Base-by-base conservation (phyloP, 2,888 invertebrate species). In the Tenthredo notha region DNA sequence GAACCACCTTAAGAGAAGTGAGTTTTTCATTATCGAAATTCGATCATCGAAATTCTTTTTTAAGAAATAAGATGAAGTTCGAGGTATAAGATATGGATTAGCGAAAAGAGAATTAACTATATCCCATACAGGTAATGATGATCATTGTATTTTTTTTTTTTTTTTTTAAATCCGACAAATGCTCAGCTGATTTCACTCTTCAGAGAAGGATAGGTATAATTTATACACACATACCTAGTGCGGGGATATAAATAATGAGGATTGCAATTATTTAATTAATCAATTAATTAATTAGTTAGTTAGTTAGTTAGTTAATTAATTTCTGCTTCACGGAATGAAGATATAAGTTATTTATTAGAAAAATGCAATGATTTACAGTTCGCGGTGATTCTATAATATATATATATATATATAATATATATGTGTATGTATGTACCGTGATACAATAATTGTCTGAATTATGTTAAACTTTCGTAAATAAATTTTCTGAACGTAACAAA, bases 311-410 rank as follows among this genome's bases (percentile, higher is more conserved):
- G 7, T 54, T 54, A 54, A n/a, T 54, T n/a, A 54, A 54, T 54
- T n/a, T 18, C 54, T n/a, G n/a, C n/a, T 54, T 54, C 54, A 54
- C n/a, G 54, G n/a, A 54, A 54, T 54, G 54, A 54, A 54, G 54
- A n/a, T 50, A n/a, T 54, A n/a, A 54, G 54, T 54, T 54, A n/a
- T 54, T 54, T 54, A 54, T 54, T 54, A 54, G 54, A 54, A 54
- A n/a, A 54, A 54, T 54, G 18, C 54, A 54, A 54, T 54, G 6
- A 54, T 54, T 54, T 54, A 54, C n/a, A 54, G n/a, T n/a, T 54
- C n/a, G n/a, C 54, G 54, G 18, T 54, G 37, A 37, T 37, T 37
- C 37, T 37, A 37, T 37, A 37, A 37, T 37, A 37, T 50, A 4
- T 0, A 5, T n/a, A 18, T 50, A 50, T 18, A 50, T 33, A 33